Base-by-base conservation (phyloP, 2,888 invertebrate genomes). In the Dendrolimus pini region DNA sequence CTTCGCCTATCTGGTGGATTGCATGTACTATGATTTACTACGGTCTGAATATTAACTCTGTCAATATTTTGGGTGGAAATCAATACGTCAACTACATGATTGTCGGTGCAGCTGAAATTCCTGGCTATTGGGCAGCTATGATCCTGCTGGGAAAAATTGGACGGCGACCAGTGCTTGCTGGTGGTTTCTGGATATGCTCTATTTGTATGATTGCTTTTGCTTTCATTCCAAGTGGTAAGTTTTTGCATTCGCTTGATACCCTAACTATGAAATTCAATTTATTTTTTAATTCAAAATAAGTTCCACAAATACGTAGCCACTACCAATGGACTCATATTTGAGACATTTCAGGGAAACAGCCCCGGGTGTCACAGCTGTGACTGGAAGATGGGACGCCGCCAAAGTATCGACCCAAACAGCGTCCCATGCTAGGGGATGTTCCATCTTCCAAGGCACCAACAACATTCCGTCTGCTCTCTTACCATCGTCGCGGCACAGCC, bases 1-100 rank as follows among this genome's bases (percentile, higher is more conserved):
- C 86, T 7, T 80, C 85, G 0, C 89, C 93, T 1, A 89, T 94
- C 61, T 94, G 94, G 84, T 94, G 94, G 94, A 91, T 94, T 14
- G 93, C 94, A 0, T 94, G 93, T 65, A 93, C 94, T 0, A 92
- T 95, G 61, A 92, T 95, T 6, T 95, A 94, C 78, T 95, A 94
- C 68, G 95, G 95, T 0, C 86, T 95, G 75, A 93, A 93, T 2
- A 85, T 95, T 54, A 94, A 94, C 72, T 92, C 95, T 0, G 94
- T 94, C 8, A 92, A 93, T 52, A 80, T 95, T 60, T 92, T 92
- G 55, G 13, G 18, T 1, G 94, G 94, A 0, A 93, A 95, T 71
- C 84, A 91, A 54, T 95, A 94, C 74, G 60, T 93, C 54, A 95
- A 95, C 80, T 95, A 94, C 72, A 92, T 94, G 61, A 83, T 93